Percentiles rank a stretch among this genome's conserved stretches.
Evolutionary conservation across 1,140 invertebrate species (phyloP).

Genomic region (Metopolophium dirhodum): DNA sequence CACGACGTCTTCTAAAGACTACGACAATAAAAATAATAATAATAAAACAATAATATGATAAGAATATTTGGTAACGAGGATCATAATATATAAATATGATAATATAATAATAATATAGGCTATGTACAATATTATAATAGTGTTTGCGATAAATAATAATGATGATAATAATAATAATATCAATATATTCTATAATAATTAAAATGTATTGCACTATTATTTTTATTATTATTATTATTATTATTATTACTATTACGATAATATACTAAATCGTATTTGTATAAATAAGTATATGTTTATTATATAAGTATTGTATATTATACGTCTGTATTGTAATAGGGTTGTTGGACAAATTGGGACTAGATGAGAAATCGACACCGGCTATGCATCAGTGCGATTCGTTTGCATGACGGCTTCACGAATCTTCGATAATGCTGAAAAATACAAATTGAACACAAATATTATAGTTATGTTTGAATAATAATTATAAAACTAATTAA

Average conservation of each 20-base stretch:
- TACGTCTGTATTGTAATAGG: not conserved
- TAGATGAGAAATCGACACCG: slow-evolving; percentile 30
- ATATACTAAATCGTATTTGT: not conserved
- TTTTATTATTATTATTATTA: slow-evolving; percentile 11
- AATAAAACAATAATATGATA: slow-evolving; percentile 25
- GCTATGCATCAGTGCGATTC: too few relatives aligned
- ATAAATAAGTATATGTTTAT: not conserved
- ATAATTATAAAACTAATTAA: not conserved
- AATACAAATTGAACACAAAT: not conserved
- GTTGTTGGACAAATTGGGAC: not conserved
- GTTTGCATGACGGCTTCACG: not conserved
- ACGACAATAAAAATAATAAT: slow-evolving; percentile 25
- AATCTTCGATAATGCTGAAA: not conserved
- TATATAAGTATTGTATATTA: not conserved
- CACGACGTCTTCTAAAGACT: not conserved
- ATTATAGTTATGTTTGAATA: not conserved
- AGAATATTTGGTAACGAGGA: slow-evolving; percentile 39
- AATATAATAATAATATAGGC: not conserved
- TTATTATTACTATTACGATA: too few relatives aligned
- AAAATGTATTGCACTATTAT: slow-evolving; percentile 27
- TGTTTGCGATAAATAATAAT: not conserved
- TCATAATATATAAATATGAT: slow-evolving; percentile 19
- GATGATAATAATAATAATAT: slow-evolving; percentile 4
- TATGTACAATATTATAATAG: slow-evolving; percentile 43
- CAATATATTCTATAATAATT: slow-evolving; percentile 14